Conservation (phyloP, 2,113 vertebrate species). For the Solea solea region DNA sequence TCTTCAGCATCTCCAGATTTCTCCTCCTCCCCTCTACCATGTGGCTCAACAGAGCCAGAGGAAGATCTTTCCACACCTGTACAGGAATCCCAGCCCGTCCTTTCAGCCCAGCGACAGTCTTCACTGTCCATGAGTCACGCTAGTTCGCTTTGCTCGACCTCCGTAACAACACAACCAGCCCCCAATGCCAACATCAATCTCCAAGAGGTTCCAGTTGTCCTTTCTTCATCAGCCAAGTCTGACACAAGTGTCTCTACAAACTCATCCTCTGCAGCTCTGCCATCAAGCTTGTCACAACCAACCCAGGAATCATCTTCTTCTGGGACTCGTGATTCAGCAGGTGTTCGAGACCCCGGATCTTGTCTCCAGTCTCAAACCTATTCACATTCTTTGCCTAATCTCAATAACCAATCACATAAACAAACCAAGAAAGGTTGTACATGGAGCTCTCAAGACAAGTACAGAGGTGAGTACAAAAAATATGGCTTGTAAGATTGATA, state of each 20-base stretch:
- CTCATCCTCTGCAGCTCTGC: slow-evolving; percentile 29
- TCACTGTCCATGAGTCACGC: slow-evolving; percentile 24
- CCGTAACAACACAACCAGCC: slow-evolving; percentile 26
- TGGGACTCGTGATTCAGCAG: slow-evolving; percentile 23
- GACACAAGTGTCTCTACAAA: slow-evolving; percentile 49
- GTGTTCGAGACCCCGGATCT: slow-evolving; percentile 45
- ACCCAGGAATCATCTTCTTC: slow-evolving; percentile 53
- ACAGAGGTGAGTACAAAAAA: slow-evolving; percentile 65
- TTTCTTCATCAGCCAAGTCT: slow-evolving; percentile 42
- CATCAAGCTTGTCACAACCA: slow-evolving; percentile 51
- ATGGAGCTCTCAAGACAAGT: slow-evolving; percentile 47
- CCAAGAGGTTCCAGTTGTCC: slow-evolving; percentile 29
- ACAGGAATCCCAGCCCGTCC: slow-evolving; percentile 78
- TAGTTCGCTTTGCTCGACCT: slow-evolving; percentile 15
- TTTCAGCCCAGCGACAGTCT: slow-evolving; percentile 45
- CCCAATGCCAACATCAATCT: slow-evolving; percentile 29
- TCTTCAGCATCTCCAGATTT: slow-evolving; percentile 43
- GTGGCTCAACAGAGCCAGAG: slow-evolving; percentile 48
- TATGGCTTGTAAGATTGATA: neutral
- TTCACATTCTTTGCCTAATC: slow-evolving; percentile 16
- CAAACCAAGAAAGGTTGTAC: slow-evolving; percentile 47
- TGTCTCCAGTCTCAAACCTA: slow-evolving; percentile 15
- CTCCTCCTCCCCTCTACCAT: slow-evolving; percentile 40
- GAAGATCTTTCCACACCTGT: slow-evolving; percentile 76
- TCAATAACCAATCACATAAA: slow-evolving; percentile 41